phyloP scores from a whole-genome alignment of 2,113 vertebrate species.

The Progne subis region DNA sequence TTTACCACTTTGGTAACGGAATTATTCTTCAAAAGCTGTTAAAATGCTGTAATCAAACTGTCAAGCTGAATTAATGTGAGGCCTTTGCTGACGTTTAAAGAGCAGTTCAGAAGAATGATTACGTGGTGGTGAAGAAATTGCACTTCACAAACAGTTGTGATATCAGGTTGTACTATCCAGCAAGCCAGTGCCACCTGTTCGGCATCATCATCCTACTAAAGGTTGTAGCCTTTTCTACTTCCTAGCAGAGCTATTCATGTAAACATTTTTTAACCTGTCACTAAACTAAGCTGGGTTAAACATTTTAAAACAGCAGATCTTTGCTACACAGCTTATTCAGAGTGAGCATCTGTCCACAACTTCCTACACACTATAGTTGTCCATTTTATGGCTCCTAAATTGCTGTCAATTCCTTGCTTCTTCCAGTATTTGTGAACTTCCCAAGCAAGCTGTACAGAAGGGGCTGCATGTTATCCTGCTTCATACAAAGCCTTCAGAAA shows the following conservation, averaged over 20 bases:
- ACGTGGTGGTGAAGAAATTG: neutral
- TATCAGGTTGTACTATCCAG: neutral
- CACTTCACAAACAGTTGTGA: neutral
- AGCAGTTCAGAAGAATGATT: neutral
- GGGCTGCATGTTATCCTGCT: neutral
- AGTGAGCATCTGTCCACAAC: neutral
- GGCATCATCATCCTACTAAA: neutral
- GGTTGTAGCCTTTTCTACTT: neutral
- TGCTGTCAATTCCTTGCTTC: neutral
- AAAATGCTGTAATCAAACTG: conserved; percentile 49
- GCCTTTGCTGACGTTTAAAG: neutral
- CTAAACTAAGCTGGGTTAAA: neutral
- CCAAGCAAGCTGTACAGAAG: neutral
- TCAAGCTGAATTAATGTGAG: conserved; percentile 22
- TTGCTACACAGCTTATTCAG: neutral
- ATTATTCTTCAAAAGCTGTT: conserved; percentile 43
- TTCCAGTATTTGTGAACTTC: neutral
- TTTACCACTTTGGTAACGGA: conserved; percentile 36
- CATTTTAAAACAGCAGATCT: neutral
- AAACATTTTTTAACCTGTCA: neutral
- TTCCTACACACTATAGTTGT: neutral
- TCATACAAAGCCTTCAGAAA: neutral
- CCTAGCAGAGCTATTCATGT: neutral
- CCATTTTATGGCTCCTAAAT: neutral
- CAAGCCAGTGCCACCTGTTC: neutral